A percentile compares a stretch with the other conserved stretches of the same genome.
These are phyloP conservation scores for Netelia fuscicornis DNA, from an alignment of 2,888 invertebrate genomes.

Conservation along the genomic window DNA sequence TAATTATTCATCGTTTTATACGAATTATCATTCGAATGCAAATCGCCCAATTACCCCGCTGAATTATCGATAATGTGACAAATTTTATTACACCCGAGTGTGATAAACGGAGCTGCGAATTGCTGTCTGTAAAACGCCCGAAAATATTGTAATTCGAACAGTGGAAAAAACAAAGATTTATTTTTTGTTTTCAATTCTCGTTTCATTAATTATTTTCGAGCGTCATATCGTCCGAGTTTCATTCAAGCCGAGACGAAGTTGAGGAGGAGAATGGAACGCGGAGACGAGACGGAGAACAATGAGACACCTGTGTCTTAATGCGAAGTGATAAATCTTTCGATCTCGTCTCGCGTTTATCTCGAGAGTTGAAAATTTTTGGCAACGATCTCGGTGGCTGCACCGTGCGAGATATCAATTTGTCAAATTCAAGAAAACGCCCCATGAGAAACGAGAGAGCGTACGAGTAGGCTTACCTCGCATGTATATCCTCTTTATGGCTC, in stretches of 20 bases:
- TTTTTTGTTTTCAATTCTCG: no score
- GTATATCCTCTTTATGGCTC: not conserved
- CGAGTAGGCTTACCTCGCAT: not conserved
- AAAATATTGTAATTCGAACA: no score
- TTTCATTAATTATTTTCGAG: no score
- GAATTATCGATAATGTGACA: no score
- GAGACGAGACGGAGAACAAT: slow-evolving; percentile 40
- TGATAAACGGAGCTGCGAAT: no score
- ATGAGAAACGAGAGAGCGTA: slow-evolving; percentile 50
- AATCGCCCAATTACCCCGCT: no score
- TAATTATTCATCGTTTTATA: no score
- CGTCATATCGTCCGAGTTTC: not conserved
- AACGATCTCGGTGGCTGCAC: slow-evolving; percentile 48
- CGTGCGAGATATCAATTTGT: slow-evolving; percentile 77
- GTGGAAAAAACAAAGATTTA: no score
- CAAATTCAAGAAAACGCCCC: slow-evolving; percentile 63
- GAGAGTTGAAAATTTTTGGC: slow-evolving; percentile 75
- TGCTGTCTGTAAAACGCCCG: no score
- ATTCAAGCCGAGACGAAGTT: slow-evolving; percentile 42
- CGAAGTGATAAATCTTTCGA: slow-evolving; percentile 45
- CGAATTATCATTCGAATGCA: no score
- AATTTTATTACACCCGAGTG: no score
- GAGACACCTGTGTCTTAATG: slow-evolving; percentile 47
- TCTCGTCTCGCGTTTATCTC: not conserved
- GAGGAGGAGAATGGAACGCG: not conserved